These are phyloP conservation scores for Phlogophora meticulosa DNA, from an alignment of 2,888 invertebrate genomes.

Conservation along the genomic window DNA sequence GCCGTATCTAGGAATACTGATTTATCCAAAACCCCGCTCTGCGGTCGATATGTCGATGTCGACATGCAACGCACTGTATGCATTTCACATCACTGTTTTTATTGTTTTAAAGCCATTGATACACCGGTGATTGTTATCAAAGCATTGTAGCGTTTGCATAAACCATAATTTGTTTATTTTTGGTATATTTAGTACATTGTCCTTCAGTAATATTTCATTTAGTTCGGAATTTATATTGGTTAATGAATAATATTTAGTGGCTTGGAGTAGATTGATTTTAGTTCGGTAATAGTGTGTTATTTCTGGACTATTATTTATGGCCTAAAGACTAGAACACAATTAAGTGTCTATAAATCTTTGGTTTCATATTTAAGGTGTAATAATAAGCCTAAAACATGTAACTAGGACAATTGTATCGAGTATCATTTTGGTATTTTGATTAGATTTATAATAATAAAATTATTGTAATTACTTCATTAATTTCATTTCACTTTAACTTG, in stretches of 20 bases:
- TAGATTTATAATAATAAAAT: too few relatives aligned
- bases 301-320: constrained; percentile 28
- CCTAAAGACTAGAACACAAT: constrained; percentile 32
- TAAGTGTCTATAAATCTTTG: constrained; percentile 28
- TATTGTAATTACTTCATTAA: too few relatives aligned
- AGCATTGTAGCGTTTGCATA: constrained; percentile 45
- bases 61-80: constrained; percentile 31
- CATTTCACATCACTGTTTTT: constrained; percentile 69
- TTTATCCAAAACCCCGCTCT: constrained; percentile 44
- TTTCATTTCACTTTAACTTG: too few relatives aligned
- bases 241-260: constrained; percentile 48
- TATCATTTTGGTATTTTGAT: not conserved
- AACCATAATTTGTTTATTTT: constrained; percentile 58
- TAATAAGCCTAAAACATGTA: constrained; percentile 10
- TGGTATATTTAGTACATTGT: constrained; percentile 39
- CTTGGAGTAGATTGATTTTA: constrained; percentile 42
- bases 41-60: constrained; percentile 56
- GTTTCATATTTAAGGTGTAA: constrained; percentile 21
- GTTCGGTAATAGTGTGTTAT: constrained; percentile 35
- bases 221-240: constrained; percentile 50
- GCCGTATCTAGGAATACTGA: constrained; percentile 61
- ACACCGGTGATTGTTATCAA: constrained; percentile 59
- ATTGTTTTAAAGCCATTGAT: constrained; percentile 56
- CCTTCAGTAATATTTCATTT: constrained; percentile 42
- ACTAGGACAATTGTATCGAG: not conserved